Percentiles rank a stretch among this genome's conserved stretches.
Conservation (phyloP, 2,113 vertebrate genomes). For the Pachyramphus minor region DNA sequence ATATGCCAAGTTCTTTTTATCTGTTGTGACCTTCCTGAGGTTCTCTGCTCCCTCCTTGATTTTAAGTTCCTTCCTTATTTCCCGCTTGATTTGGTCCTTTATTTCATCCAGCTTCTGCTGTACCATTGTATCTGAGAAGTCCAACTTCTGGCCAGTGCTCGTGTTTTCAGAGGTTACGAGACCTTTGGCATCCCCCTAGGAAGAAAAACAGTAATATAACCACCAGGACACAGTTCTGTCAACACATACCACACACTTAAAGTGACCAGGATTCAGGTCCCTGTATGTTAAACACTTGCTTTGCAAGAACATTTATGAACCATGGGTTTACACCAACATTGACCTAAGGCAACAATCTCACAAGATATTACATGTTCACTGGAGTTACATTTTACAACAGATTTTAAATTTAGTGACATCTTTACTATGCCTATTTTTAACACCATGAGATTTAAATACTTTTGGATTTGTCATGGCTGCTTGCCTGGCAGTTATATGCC, state of each 20-base stretch:
- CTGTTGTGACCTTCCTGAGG: constrained; percentile 94
- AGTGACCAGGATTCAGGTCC: not conserved
- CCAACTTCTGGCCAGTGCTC: constrained; percentile 86
- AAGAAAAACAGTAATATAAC: constrained; percentile 29
- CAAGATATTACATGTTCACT: not conserved
- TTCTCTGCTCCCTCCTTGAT: constrained; percentile 99
- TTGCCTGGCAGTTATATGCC: constrained; percentile 6
- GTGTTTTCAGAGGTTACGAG: constrained; percentile 85
- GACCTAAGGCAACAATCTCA: not conserved
- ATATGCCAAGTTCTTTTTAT: constrained; percentile 98
- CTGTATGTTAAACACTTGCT: not conserved
- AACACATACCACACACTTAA: not conserved
- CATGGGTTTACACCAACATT: not conserved
- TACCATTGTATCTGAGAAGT: constrained; percentile 91
- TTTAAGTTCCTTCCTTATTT: constrained; percentile 99
- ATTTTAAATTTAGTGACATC: constrained; percentile 11
- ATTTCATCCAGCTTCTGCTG: constrained; percentile 97
- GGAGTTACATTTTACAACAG: not conserved
- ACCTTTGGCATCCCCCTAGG: constrained; percentile 88
- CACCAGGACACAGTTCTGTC: constrained; percentile 32
- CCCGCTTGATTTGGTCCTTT: constrained; percentile 95
- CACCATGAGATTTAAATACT: constrained; percentile 18
- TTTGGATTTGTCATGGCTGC: constrained; percentile 16
- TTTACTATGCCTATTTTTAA: constrained; percentile 51
- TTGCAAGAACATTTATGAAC: not conserved